A percentile compares a stretch with the other conserved stretches of the same genome.
These are phyloP conservation scores for Eilema caniola DNA, from an alignment of 2,888 invertebrate species.

Conservation along the genomic window DNA sequence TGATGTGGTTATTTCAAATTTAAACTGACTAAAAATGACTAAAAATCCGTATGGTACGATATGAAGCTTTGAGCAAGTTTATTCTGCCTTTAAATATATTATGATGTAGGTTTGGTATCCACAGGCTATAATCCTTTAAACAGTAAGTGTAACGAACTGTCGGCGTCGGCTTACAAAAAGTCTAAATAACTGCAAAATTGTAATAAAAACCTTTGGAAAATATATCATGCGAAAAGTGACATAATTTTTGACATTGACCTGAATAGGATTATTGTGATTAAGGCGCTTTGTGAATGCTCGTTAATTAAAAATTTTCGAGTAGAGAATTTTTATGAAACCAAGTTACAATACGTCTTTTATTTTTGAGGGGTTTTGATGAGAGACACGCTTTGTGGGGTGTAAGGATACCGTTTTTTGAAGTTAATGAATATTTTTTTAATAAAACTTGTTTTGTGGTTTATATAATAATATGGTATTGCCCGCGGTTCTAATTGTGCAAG, in stretches of 20 bases:
- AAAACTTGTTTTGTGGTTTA: background rate
- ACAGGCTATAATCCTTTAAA: conserved; percentile 29
- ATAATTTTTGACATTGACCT: conserved; percentile 5
- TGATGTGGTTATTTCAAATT: too few species aligned
- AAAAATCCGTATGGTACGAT: too few species aligned
- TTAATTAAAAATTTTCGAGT: conserved; percentile 19
- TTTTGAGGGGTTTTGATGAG: conserved; percentile 9
- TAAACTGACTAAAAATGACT: too few species aligned
- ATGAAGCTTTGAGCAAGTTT: too few species aligned
- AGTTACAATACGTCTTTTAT: background rate
- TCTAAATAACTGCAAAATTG: conserved; percentile 60
- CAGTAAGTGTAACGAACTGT: conserved; percentile 30
- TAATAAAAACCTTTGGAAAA: conserved; percentile 47
- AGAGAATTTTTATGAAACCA: conserved; percentile 39
- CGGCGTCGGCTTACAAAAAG: conserved; percentile 40
- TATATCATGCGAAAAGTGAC: background rate
- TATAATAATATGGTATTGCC: background rate
- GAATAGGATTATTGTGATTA: conserved; percentile 5
- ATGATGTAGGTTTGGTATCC: background rate
- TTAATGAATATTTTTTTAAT: background rate
- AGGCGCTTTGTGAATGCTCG: background rate
- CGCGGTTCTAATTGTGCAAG: background rate
- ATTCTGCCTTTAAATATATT: background rate
- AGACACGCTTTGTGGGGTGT: conserved; percentile 15
- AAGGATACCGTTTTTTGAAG: conserved; percentile 6